Evolutionary conservation across 2,797 vertebrate species (phyloP).

Genomic region (Harpagifer antarcticus): DNA sequence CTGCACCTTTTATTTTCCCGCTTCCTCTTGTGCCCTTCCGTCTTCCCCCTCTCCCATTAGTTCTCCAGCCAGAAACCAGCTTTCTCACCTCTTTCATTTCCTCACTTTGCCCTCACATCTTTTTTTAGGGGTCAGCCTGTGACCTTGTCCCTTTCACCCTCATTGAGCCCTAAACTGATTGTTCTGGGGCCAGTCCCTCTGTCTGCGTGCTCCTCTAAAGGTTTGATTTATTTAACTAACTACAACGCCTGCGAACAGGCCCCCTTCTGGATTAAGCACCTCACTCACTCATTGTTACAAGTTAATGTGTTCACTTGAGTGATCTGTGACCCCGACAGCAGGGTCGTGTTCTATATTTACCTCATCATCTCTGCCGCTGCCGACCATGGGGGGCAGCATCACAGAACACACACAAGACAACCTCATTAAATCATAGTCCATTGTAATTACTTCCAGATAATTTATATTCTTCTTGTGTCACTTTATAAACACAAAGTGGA

Average conservation of each 20-base stretch:
- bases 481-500: no score
- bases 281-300: constrained; percentile 67
- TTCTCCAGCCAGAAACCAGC: background rate
- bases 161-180: constrained; percentile 60
- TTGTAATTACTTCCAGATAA: no score
- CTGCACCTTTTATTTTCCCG: constrained; percentile 29
- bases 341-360: constrained; percentile 29
- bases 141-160: constrained; percentile 60
- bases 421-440: background rate
- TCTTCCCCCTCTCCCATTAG: constrained; percentile 4
- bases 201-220: constrained; percentile 44
- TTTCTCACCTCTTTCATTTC: constrained; percentile 21
- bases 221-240: constrained; percentile 72
- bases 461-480: no score
- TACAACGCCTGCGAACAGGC: constrained; percentile 30
- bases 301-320: constrained; percentile 60
- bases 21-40: constrained; percentile 19
- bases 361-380: constrained; percentile 22
- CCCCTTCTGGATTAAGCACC: constrained; percentile 54
- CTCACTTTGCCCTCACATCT: constrained; percentile 33
- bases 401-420: constrained; percentile 24
- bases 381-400: constrained; percentile 41
- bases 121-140: constrained; percentile 43
- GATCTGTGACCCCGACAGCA: constrained; percentile 56
- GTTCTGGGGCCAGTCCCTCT: constrained; percentile 52